Evolutionary conservation across 2,797 vertebrate species (phyloP).

Genomic region (Ceyx erithaca): DNA sequence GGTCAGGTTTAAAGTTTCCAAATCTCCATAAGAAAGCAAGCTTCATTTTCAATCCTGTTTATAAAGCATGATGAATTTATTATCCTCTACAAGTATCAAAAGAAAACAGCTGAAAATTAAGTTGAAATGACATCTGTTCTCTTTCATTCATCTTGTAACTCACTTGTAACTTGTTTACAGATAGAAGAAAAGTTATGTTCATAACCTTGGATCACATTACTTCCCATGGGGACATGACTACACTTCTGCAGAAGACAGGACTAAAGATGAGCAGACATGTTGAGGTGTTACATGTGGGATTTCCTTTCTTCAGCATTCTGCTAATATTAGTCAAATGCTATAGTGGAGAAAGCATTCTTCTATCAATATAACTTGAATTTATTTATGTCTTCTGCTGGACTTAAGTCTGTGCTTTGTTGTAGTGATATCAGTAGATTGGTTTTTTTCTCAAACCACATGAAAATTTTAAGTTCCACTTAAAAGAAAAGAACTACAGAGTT

Average conservation of each 20-base stretch:
- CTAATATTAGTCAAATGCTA: background rate
- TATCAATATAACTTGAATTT: background rate
- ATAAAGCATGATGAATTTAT: conserved; percentile 49
- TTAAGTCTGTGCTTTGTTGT: background rate
- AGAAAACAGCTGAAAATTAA: conserved; percentile 56
- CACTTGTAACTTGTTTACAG: conserved; percentile 46
- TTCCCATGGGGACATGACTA: background rate
- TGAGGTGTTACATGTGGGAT: background rate
- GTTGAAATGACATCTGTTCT: conserved; percentile 31
- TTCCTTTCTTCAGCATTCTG: background rate
- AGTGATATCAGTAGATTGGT: background rate
- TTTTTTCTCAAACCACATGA: background rate
- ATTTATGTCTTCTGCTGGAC: background rate
- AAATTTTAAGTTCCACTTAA: background rate
- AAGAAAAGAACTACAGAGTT: background rate
- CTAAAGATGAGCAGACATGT: background rate
- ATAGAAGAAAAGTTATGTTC: conserved; percentile 17
- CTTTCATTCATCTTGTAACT: background rate
- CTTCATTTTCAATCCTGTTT: conserved; percentile 49
- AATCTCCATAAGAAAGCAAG: conserved; percentile 71
- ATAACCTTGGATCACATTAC: conserved; percentile 25
- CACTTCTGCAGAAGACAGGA: background rate
- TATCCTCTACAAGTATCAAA: conserved; percentile 40
- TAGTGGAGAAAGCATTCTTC: background rate
- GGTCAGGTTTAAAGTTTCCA: conserved; percentile 79